These are phyloP conservation scores for Polyodon spathula DNA, from an alignment of 2,113 vertebrate genomes.

Conservation along the genomic window DNA sequence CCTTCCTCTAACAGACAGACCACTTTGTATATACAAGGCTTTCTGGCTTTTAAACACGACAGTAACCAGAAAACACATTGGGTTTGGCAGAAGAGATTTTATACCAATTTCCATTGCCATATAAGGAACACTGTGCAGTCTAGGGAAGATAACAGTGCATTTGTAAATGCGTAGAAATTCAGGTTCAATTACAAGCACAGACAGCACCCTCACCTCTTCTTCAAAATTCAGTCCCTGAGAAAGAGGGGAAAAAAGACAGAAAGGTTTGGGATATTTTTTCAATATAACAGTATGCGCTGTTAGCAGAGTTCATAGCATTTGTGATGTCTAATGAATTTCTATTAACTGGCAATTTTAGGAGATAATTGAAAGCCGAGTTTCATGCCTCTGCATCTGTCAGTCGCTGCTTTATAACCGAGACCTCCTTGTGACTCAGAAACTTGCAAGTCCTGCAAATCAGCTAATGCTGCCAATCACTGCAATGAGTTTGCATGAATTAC, in stretches of 20 bases:
- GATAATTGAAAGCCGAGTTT: not conserved
- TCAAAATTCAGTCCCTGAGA: too few relatives aligned
- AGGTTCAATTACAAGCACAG: too few relatives aligned
- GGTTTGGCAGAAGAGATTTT: conserved; percentile 8
- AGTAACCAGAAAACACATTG: conserved; percentile 17
- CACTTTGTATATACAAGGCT: conserved; percentile 9
- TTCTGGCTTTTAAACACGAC: conserved; percentile 24
- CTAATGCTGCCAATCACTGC: not conserved
- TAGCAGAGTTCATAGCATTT: too few relatives aligned
- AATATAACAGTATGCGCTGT: too few relatives aligned
- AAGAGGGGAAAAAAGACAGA: too few relatives aligned
- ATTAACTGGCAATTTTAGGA: not conserved
- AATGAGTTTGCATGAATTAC: too few relatives aligned
- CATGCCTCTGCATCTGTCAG: not conserved
- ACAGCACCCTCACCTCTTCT: too few relatives aligned
- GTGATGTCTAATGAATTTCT: too few relatives aligned
- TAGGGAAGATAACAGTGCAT: conserved; percentile 24
- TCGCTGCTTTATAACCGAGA: too few relatives aligned
- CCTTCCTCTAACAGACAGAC: conserved; percentile 1
- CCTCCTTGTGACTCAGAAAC: too few relatives aligned
- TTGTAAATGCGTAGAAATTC: too few relatives aligned
- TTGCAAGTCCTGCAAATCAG: not conserved
- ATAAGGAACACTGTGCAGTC: conserved; percentile 29
- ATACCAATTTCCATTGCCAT: conserved; percentile 15
- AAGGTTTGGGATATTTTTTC: too few relatives aligned